Conservation (phyloP, 2,888 invertebrate species). For the Melikaiella ostensackeni region DNA sequence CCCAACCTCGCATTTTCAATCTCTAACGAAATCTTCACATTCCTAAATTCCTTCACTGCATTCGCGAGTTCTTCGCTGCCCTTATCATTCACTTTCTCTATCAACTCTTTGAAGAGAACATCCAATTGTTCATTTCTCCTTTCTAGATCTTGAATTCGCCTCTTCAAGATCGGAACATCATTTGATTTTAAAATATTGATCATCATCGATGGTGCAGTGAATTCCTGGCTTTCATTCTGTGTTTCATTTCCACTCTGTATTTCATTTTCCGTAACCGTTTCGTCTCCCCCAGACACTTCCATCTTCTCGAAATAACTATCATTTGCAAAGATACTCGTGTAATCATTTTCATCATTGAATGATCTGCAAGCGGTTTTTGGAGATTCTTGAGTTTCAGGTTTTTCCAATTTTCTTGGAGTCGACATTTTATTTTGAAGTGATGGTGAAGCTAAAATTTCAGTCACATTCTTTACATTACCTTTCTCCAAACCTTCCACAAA, state of each 20-base stretch:
- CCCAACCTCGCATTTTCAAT: constrained; percentile 63
- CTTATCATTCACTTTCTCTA: constrained; percentile 30
- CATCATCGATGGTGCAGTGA: constrained; percentile 26
- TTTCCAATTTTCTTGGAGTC: constrained; percentile 3
- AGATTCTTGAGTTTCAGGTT: not conserved
- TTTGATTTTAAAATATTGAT: constrained; percentile 28
- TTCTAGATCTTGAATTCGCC: constrained; percentile 35
- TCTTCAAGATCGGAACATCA: constrained; percentile 34
- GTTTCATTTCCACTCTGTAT: not conserved
- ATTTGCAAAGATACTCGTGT: constrained; percentile 66
- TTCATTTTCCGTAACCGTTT: not conserved
- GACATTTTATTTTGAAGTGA: constrained; percentile 1
- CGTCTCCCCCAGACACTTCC: constrained; percentile 51
- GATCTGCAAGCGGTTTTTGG: not conserved
- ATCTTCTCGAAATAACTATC: constrained; percentile 64
- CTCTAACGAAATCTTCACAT: constrained; percentile 55
- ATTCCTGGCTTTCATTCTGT: constrained; percentile 20
- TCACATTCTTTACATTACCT: not conserved
- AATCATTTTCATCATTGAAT: constrained; percentile 53
- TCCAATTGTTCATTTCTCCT: constrained; percentile 15
- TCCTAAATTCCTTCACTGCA: constrained; percentile 50
- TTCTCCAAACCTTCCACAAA: constrained; percentile 22
- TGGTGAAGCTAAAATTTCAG: not conserved
- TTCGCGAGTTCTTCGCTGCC: constrained; percentile 46
- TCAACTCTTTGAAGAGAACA: not conserved